Base-by-base conservation (phyloP, 2,888 invertebrate species). In the Tetheella fluctuosa region DNA sequence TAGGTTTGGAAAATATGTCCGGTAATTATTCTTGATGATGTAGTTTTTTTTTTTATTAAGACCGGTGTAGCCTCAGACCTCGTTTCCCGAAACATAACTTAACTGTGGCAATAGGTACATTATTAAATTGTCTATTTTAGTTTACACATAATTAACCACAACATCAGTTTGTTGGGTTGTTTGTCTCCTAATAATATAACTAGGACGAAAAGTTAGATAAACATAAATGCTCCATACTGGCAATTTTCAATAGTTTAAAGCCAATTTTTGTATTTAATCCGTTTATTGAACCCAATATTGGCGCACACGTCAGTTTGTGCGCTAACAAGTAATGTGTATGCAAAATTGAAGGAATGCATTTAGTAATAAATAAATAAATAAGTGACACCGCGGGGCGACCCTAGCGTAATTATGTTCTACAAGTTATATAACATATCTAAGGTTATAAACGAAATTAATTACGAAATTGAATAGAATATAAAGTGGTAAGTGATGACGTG, bases 201-300 rank as follows among this genome's bases (percentile, higher is more conserved):
- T 74, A 74, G 64, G 58, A 73, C 69, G 66, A 65, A 68, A 70
- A 66, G 67, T 68, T 63, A 71, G 70, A 74, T 70, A 77, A 71
- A 67, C 59, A 57, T 70, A 80, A 82, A 83, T 83, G 81, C 82
- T 73, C 61, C 60, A 63, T 63, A 62, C 59, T 68, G 69, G 64
- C 69, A 57, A 57, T 30, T 59, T 52, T 53, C 65, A 48, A 48
- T 20, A 48, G 10, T 48, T 48, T 0, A 48, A 42, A 48, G 48
- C 48, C 48, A 48, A 15, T 48, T 1, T 48, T 20, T 20, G 10
- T 48, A 20, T 48, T 48, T 30, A 54, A 54, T 15, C 23, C 6
- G 7, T 15, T 5, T 25, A 53, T 12, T 15, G 7, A 20, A 30
- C 30, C 2, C 10, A 30, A 30, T 30, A 30, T 30, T 30, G 10